These are phyloP conservation scores for Psilopogon haemacephalus DNA, from an alignment of 2,113 vertebrate species.

Conservation along the genomic window DNA sequence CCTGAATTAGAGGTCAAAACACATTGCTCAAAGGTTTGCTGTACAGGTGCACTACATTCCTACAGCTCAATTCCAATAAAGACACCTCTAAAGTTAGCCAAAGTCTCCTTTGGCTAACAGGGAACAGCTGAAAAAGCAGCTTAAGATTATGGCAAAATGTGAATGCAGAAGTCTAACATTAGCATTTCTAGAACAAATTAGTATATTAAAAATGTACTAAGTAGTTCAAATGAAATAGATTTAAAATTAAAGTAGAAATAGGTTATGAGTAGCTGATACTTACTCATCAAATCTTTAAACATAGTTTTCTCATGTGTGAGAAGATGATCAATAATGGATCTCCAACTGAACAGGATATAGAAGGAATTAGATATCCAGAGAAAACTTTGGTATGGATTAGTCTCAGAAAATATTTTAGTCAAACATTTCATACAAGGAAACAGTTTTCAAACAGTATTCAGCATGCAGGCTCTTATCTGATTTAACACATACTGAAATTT, in stretches of 20 bases:
- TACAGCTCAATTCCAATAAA: not conserved
- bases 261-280: constrained; percentile 68
- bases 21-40: not conserved
- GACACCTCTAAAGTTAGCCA: not conserved
- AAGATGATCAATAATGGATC: constrained; percentile 92
- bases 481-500: not conserved
- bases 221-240: not conserved
- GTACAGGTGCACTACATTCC: not conserved
- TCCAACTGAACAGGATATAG: constrained; percentile 82
- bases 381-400: not conserved
- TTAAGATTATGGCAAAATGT: not conserved
- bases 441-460: not conserved
- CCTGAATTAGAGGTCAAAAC: not conserved
- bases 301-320: constrained; percentile 97
- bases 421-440: not conserved
- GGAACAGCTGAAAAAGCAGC: not conserved
- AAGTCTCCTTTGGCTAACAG: not conserved
- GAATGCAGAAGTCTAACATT: not conserved
- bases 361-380: constrained; percentile 8
- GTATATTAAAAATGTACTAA: not conserved
- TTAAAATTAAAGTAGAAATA: not conserved
- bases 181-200: not conserved
- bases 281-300: constrained; percentile 99
- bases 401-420: not conserved
- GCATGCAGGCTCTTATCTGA: not conserved